A percentile compares a stretch with the other conserved stretches of the same genome.
phyloP scores from a whole-genome alignment of 2,797 vertebrate species.

The Arremon brunneinucha region DNA sequence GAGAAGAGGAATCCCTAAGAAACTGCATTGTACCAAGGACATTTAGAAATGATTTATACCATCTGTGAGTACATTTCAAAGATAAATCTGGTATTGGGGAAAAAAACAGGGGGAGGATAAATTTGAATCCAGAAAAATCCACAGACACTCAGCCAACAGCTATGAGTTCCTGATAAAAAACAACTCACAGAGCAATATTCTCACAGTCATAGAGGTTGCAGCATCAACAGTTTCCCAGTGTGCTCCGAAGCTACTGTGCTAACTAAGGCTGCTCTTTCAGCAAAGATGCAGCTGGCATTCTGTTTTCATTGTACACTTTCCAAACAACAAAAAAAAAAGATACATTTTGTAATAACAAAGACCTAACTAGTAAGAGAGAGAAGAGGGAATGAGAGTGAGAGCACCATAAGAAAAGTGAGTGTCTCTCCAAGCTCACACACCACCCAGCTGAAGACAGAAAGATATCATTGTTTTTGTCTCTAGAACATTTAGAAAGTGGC shows the following conservation, averaged over 20 bases:
- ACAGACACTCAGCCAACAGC: slow-evolving; percentile 68
- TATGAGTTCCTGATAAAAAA: slow-evolving; percentile 70
- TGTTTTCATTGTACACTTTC: slow-evolving; percentile 47
- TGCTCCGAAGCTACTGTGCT: slow-evolving; percentile 59
- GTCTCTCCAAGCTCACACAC: neutral
- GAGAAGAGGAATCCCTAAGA: slow-evolving; percentile 70
- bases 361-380: neutral
- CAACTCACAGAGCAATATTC: slow-evolving; percentile 62
- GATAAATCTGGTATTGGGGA: slow-evolving; percentile 60
- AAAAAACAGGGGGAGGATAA: slow-evolving; percentile 16
- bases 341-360: slow-evolving; percentile 62
- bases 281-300: slow-evolving; percentile 47
- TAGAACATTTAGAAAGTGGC: neutral
- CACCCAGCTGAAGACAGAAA: neutral
- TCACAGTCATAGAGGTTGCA: slow-evolving; percentile 66
- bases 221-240: slow-evolving; percentile 67
- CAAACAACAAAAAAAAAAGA: slow-evolving; percentile 43
- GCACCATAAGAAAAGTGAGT: slow-evolving; percentile 4
- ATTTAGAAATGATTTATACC: slow-evolving; percentile 66
- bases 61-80: slow-evolving; percentile 59
- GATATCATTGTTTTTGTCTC: neutral
- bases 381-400: neutral
- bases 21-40: slow-evolving; percentile 32
- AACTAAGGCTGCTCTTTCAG: slow-evolving; percentile 45
- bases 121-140: slow-evolving; percentile 68